phyloP scores from a whole-genome alignment of 2,113 vertebrate species.

The Sturnus vulgaris region DNA sequence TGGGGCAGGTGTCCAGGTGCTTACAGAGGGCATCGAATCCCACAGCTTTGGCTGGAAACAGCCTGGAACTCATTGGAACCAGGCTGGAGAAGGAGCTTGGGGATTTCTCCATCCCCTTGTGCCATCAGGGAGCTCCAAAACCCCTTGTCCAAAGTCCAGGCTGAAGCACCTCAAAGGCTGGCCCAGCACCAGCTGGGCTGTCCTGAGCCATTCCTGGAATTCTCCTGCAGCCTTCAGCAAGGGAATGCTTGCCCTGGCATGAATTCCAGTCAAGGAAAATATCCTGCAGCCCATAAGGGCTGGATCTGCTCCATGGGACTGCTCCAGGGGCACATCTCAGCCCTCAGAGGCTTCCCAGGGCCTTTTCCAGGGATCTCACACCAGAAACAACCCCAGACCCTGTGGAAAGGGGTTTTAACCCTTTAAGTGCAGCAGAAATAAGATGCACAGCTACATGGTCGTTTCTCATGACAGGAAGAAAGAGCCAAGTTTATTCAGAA shows the following conservation, averaged over 20 bases:
- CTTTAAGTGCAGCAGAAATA: too few relatives aligned
- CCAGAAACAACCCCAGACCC: not conserved
- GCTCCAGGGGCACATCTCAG: not conserved
- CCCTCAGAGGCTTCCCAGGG: not conserved
- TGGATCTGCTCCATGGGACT: not conserved
- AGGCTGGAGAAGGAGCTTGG: fast-evolving
- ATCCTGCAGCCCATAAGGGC: not conserved
- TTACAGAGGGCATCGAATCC: not conserved
- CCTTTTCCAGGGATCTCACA: not conserved
- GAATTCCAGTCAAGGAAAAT: not conserved
- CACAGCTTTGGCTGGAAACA: not conserved
- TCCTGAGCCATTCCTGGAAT: fast-evolving
- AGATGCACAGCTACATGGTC: too few relatives aligned
- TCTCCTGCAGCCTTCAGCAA: not conserved
- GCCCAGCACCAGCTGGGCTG: not conserved
- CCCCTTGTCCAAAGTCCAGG: not conserved
- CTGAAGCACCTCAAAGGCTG: not conserved
- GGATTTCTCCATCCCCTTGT: not conserved
- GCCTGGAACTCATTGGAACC: not conserved
- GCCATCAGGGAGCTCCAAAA: not conserved
- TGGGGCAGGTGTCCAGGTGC: not conserved
- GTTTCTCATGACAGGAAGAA: too few relatives aligned
- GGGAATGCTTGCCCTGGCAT: not conserved
- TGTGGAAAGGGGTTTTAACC: too few relatives aligned
- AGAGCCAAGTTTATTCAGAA: too few relatives aligned